Evolutionary conservation across 1,140 invertebrate species (phyloP).

Genomic region (Penaeus chinensis): DNA sequence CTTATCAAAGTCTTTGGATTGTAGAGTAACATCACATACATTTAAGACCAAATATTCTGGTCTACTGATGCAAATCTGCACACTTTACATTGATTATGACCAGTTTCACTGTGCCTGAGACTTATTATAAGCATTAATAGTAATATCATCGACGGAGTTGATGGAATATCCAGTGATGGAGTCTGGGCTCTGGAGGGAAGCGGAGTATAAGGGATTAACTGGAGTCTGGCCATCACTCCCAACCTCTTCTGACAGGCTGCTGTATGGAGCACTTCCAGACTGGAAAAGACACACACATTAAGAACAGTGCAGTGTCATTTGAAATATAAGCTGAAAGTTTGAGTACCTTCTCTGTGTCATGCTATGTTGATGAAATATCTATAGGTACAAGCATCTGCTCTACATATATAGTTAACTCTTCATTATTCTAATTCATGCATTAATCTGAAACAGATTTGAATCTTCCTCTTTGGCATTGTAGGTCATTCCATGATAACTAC

Average conservation of each 20-base stretch:
- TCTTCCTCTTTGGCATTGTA: not conserved
- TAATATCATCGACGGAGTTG: constrained; percentile 66
- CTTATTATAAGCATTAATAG: constrained; percentile 60
- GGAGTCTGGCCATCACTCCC: constrained; percentile 71
- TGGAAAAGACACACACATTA: constrained; percentile 67
- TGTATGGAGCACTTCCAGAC: constrained; percentile 83
- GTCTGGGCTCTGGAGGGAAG: constrained; percentile 81
- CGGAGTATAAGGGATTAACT: constrained; percentile 78
- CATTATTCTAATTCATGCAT: too few species aligned
- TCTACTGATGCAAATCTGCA: not conserved
- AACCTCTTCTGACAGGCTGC: constrained; percentile 77
- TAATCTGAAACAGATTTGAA: too few species aligned
- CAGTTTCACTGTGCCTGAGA: constrained; percentile 28
- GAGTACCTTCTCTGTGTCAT: too few species aligned
- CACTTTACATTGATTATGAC: too few species aligned
- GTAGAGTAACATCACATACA: too few species aligned
- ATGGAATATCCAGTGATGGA: constrained; percentile 77
- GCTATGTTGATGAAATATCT: too few species aligned
- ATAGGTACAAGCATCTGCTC: too few species aligned
- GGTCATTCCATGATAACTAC: too few species aligned
- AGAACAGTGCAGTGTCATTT: constrained; percentile 65
- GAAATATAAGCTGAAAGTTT: too few species aligned
- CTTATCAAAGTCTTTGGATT: too few species aligned
- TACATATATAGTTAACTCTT: too few species aligned
- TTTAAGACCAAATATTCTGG: constrained; percentile 3